A percentile compares a stretch with the other conserved stretches of the same genome.
These are phyloP conservation scores for Oceanites oceanicus DNA, from an alignment of 2,113 vertebrate species.

Conservation along the genomic window DNA sequence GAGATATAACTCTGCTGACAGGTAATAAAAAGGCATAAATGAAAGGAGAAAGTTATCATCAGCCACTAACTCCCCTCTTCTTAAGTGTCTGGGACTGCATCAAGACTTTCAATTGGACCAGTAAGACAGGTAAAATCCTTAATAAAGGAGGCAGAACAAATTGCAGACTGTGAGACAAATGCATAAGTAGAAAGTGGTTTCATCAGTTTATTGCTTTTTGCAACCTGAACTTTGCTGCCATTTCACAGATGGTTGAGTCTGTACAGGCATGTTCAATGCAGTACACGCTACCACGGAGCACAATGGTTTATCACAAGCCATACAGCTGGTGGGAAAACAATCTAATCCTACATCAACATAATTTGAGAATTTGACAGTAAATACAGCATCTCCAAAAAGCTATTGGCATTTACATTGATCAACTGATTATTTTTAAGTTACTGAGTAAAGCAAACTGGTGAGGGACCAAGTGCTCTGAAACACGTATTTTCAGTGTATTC, in stretches of 20 bases:
- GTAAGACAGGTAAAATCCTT: not conserved
- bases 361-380: not conserved
- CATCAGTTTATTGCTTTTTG: slow-evolving; percentile 48
- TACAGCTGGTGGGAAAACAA: not conserved
- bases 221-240: not conserved
- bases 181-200: slow-evolving; percentile 1
- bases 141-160: not conserved
- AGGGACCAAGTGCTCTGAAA: not conserved
- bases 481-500: not conserved
- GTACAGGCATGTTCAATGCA: not conserved
- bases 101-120: not conserved
- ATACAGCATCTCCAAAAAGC: not conserved
- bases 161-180: not conserved
- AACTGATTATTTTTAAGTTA: not conserved
- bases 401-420: not conserved
- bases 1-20: not conserved
- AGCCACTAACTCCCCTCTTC: not conserved
- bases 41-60: not conserved
- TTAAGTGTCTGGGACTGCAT: not conserved
- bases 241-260: not conserved
- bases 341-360: not conserved
- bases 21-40: not conserved
- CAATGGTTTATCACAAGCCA: not conserved
- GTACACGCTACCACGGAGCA: not conserved
- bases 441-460: not conserved